Base-by-base conservation (phyloP, 2,888 invertebrate genomes). In the Ochropacha duplaris region DNA sequence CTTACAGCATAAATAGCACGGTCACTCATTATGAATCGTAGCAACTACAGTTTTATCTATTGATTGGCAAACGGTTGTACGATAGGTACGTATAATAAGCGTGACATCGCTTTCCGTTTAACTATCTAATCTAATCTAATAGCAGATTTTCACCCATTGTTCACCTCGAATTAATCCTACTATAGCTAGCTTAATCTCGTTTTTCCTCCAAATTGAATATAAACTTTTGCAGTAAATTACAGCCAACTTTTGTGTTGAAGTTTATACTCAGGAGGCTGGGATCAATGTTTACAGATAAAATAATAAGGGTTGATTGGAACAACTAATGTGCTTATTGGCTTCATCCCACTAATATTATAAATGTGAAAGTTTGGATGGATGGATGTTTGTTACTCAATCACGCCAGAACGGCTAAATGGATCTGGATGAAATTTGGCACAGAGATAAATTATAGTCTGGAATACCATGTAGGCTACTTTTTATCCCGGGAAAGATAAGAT, bases 71-170 rank as follows among this genome's bases (percentile, higher is more conserved):
- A 44, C 44, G 44, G 19, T 44, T 44, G 19, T 1, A 16, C 44
- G 19, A 44, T 44, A 44, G 19, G 9, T 44, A 9, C n/a, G n/a
- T n/a, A n/a, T n/a, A 44, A 44, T n/a, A 19, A 19, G 16, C 19
- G 1, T 44, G 8, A 44, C 16, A 44, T 8, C 44, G 44, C 19
- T 44, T 44, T 44, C 19, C 44, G 44, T 19, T 44, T 9, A 44
- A 16, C 1, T 55, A 58, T 58, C 57, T 58, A 39, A 58, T 58
- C 57, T 58, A 39, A 57, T 58, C 57, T 36, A 26, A 22, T 28
- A 44, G 44, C 24, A 58, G 50, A 55, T 58, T 57, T 58, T n/a
- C 51, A 50, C 55, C 44, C 44, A 50, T 54, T 55, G 22, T 24
- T 57, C 54, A 44, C 54, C n/a, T 19, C 22, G 1, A 44, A 31